These are phyloP conservation scores for Meliscaeva auricollis DNA, from an alignment of 2,888 invertebrate species.

Conservation along the genomic window DNA sequence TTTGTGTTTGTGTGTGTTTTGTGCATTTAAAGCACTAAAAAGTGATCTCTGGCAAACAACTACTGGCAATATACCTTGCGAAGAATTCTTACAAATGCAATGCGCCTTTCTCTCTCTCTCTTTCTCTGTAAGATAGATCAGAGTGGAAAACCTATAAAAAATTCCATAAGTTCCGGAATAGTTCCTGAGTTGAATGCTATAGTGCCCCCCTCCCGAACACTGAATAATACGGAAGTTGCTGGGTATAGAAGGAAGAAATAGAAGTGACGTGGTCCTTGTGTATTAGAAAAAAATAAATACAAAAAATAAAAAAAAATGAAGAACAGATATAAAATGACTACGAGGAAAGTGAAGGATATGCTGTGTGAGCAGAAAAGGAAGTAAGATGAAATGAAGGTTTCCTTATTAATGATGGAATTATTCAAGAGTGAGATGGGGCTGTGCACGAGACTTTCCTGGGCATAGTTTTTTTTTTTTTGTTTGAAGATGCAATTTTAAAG, in stretches of 20 bases:
- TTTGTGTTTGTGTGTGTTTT: conserved; percentile 26
- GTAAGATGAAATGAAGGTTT: conserved; percentile 64
- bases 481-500: conserved; percentile 60
- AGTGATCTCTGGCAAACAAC: conserved; percentile 53
- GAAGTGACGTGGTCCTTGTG: conserved; percentile 5
- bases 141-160: conserved; percentile 67
- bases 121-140: conserved; percentile 53
- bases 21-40: conserved; percentile 51
- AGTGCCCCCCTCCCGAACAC: not conserved
- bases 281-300: not conserved
- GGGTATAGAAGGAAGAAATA: not conserved
- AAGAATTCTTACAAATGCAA: conserved; percentile 55
- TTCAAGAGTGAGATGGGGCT: conserved; percentile 64
- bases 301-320: not conserved
- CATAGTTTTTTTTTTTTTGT: not conserved
- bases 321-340: not conserved
- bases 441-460: not conserved
- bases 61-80: no score
- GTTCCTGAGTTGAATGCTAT: conserved; percentile 51
- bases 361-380: conserved; percentile 28
- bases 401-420: conserved; percentile 74
- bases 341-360: conserved; percentile 20
- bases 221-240: not conserved
- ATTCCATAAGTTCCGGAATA: conserved; percentile 70
- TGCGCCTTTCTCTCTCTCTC: not conserved